Conservation (phyloP, 2,888 invertebrate genomes). For the Molorchus minor region DNA sequence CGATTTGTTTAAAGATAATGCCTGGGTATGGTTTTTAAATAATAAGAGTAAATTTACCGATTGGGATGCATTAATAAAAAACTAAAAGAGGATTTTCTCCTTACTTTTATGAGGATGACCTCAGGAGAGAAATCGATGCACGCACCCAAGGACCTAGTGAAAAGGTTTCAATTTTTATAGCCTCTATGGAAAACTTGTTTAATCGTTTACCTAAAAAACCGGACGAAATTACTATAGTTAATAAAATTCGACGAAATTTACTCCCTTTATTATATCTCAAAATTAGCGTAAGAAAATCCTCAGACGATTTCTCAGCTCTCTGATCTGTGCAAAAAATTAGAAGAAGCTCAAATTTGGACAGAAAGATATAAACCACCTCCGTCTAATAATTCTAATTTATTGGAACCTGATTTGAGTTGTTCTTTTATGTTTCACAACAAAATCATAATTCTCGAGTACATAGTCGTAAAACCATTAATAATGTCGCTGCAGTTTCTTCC, state of each 20-base stretch:
- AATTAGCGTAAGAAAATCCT: constrained; percentile 11
- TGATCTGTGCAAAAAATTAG: constrained; percentile 13
- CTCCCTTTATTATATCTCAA: constrained; percentile 13
- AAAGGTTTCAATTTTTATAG: constrained; percentile 2
- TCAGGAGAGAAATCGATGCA: constrained; percentile 10
- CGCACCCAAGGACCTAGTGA: constrained; percentile 21
- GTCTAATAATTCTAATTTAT: constrained; percentile 1
- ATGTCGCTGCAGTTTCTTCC: constrained; percentile 5
- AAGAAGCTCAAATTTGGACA: constrained; percentile 3
- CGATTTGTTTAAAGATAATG: constrained; percentile 25
- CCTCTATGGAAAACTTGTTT: constrained; percentile 19
- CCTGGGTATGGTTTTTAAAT: constrained; percentile 21
- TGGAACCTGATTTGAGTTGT: constrained; percentile 21
- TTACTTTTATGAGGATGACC: constrained; percentile 21
- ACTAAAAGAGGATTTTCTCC: constrained; percentile 21
- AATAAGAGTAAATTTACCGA: constrained; percentile 8
- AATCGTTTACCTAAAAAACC: constrained; percentile 6
- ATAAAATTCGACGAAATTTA: constrained; percentile 17
- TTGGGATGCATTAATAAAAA: constrained; percentile 19
- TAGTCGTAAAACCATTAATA: background rate
- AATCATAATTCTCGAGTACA: background rate
- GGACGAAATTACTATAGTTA: background rate
- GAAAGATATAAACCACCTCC: constrained; percentile 10
- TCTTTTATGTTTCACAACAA: background rate
- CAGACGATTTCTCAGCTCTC: constrained; percentile 9